Base-by-base conservation (phyloP, 2,113 vertebrate species). In the Centropus unirufus region DNA sequence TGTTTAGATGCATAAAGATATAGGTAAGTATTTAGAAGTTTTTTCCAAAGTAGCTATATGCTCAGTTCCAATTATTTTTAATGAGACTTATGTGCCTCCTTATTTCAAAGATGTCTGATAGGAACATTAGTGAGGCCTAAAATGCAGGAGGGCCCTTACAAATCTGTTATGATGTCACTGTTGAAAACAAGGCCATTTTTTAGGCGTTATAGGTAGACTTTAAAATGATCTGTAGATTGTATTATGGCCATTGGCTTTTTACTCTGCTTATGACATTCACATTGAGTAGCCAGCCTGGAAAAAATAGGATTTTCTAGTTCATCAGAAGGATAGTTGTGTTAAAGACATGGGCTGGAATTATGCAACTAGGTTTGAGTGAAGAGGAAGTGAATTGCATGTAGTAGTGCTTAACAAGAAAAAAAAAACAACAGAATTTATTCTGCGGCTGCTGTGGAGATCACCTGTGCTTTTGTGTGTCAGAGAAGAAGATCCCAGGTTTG, bases 401-500 rank as follows among this genome's bases (percentile, higher is more conserved):
- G 0, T 51, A n/a, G 19, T 5, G 1, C 40, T 66, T 44, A 64
- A 17, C 27, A 40, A 9, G 36, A 36, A 36, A 36, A 36, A 36
- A 36, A n/a, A 69, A 66, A 51, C 9, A 64, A 7, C 5, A 16
- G 44, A 32, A 18, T 24, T 79, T 3, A 4, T 27, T 82, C 55
- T 54, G 18, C 7, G 23, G 23, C 6, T 0, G 0, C 18, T 44
- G 16, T 3, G 1, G 32, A 12, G 30, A 73, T 3, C 23, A 8
- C 4, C 0, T 0, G 2, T 34, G 18, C 9, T 62, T 79, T 47
- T 0, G 2, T 20, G 39, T 76, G 6, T 55, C 61, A 30, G 39
- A 76, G 27, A 22, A 34, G 47, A 11, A n/a, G 14, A 30, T 12
- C 39, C 58, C 16, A 8, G 21, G 32, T 61, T 17, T 57, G 52